Evolutionary conservation across 2,113 vertebrate genomes (phyloP), one percentile per base, ranked within the genome.

Genomic region (Symphodus melops): DNA sequence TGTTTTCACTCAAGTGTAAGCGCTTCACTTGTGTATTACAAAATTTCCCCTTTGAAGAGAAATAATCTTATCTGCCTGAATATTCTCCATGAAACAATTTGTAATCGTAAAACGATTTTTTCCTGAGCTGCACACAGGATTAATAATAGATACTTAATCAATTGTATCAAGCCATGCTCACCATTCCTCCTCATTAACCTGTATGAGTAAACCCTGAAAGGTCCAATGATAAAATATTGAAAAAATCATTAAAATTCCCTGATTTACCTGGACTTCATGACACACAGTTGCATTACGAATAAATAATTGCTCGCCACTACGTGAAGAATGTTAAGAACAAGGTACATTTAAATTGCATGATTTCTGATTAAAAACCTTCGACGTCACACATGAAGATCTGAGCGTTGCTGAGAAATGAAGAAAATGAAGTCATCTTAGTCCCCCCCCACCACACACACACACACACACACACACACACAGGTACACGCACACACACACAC

Each of bases 251-350:
- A 21, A 33, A 16, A 56, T 14, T 23, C 2, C 16, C 39, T 55
- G 69, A 28, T 53, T 48, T 57, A 19, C 41, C 66, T 33, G 10
- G 39, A 17, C 23, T 53, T 49, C 25, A 21, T 52, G 51, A n/a
- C 10, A 37, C 37, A 39, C 4, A 23, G 20, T 19, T 25, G 21
- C 36, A 52, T 17, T 16, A 58, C 11, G 53, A 53, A 57, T 71
- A 28, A 52, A 9, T 58, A 63, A 60, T 70, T 20, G 17, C 12
- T 23, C 21, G n/a, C 55, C 20, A 33, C 56, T 79, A 28, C 28
- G 60, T 11, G 11, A 21, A 33, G 36, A n/a, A n/a, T n/a, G n/a
- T n/a, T n/a, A n/a, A n/a, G n/a, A n/a, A n/a, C n/a, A n/a, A n/a
- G n/a, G n/a, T n/a, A n/a, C n/a, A n/a, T n/a, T n/a, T n/a, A n/a